Percentiles rank a stretch among this genome's conserved stretches.
Conservation (phyloP, 2,888 invertebrate genomes). For the Sinopyrophorus schimmeli region DNA sequence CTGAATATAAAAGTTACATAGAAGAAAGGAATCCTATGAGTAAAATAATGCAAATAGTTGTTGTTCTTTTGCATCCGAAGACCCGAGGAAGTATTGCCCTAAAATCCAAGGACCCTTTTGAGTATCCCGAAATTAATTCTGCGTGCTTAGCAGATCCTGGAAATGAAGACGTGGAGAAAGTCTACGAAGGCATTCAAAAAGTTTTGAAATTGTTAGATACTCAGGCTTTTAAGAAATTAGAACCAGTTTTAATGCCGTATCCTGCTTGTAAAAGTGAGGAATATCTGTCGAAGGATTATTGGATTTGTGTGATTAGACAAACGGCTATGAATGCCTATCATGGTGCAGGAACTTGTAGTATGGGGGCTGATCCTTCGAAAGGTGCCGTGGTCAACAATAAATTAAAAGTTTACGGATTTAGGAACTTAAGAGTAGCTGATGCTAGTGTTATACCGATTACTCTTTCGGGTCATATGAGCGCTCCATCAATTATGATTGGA, state of each 20-base stretch:
- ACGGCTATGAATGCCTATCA: slow-evolving; percentile 67
- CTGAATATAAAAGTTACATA: neutral
- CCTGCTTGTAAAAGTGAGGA: slow-evolving; percentile 56
- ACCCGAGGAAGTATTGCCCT: slow-evolving; percentile 41
- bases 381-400: slow-evolving; percentile 66
- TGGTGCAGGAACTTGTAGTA: slow-evolving; percentile 68
- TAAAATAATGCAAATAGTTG: slow-evolving; percentile 18
- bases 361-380: slow-evolving; percentile 65
- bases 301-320: slow-evolving; percentile 63
- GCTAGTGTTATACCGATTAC: slow-evolving; percentile 67
- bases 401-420: slow-evolving; percentile 63
- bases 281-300: slow-evolving; percentile 66
- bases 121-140: slow-evolving; percentile 43
- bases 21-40: neutral
- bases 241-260: slow-evolving; percentile 56
- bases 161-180: slow-evolving; percentile 67
- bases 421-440: slow-evolving; percentile 65
- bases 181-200: slow-evolving; percentile 61
- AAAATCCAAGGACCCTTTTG: slow-evolving; percentile 41
- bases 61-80: slow-evolving; percentile 42
- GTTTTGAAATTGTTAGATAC: slow-evolving; percentile 50
- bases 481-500: slow-evolving; percentile 69
- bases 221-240: slow-evolving; percentile 62
- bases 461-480: slow-evolving; percentile 68
- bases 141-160: slow-evolving; percentile 39